Conservation (phyloP, 2,888 invertebrate species). For the Cephus nigrinus region DNA sequence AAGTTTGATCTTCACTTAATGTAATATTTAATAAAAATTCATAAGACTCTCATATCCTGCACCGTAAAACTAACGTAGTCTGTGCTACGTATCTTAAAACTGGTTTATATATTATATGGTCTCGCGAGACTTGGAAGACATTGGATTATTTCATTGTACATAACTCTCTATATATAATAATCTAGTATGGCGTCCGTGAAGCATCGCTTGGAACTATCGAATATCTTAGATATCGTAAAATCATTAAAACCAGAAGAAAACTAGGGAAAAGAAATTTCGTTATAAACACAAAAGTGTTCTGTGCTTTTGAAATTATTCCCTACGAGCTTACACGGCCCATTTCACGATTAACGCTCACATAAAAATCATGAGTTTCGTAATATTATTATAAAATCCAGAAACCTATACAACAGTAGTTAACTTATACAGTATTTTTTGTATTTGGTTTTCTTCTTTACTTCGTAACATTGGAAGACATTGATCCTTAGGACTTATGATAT, state of each 20-base stretch:
- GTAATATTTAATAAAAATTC: not conserved
- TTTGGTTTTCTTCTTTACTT: slow-evolving; percentile 31
- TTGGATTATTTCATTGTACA: slow-evolving; percentile 27
- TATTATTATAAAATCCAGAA: slow-evolving; percentile 60
- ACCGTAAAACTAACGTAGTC: not conserved
- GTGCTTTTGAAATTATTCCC: not conserved
- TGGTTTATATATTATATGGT: not conserved
- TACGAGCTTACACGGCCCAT: not conserved
- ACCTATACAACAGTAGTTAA: slow-evolving; percentile 53
- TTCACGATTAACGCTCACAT: slow-evolving; percentile 33
- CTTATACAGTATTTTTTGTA: slow-evolving; percentile 44
- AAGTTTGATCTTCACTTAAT: not conserved
- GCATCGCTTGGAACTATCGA: not conserved
- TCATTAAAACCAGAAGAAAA: not conserved
- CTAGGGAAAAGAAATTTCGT: not conserved
- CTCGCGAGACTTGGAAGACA: slow-evolving; percentile 35
- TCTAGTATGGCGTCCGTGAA: slow-evolving; percentile 6
- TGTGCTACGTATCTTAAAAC: not conserved
- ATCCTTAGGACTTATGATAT: slow-evolving; percentile 40
- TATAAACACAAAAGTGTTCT: not conserved
- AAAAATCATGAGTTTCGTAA: slow-evolving; percentile 43
- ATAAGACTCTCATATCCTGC: not conserved
- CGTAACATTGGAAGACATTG: slow-evolving; percentile 54
- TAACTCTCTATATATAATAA: slow-evolving; percentile 15
- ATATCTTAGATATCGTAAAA: not conserved